Evolutionary conservation across 2,113 vertebrate species (phyloP).

Genomic region (Trachemys scripta): DNA sequence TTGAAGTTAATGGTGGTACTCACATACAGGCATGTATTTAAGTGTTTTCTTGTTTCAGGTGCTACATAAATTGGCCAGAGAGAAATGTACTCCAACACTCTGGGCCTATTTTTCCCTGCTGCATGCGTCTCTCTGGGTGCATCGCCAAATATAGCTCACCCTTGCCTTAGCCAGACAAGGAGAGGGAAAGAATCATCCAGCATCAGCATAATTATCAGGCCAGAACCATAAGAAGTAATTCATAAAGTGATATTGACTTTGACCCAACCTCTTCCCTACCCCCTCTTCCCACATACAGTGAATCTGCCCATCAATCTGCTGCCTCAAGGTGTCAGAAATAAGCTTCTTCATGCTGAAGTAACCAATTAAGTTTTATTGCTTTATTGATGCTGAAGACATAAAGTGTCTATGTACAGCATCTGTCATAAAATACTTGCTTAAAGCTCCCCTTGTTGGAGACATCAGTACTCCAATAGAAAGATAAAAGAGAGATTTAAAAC

Average conservation of each 20-base stretch:
- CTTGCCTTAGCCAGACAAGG: not conserved
- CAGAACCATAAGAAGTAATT: not conserved
- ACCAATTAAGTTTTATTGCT: constrained; percentile 77
- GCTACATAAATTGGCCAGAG: not conserved
- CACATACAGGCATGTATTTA: not conserved
- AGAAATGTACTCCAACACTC: not conserved
- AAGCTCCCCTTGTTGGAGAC: constrained; percentile 54
- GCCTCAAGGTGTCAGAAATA: constrained; percentile 50
- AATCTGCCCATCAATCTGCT: constrained; percentile 26
- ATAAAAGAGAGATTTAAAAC: constrained; percentile 77
- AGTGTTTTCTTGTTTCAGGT: not conserved
- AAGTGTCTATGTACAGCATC: constrained; percentile 66
- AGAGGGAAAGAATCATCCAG: not conserved
- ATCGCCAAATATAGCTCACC: not conserved
- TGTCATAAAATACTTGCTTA: constrained; percentile 77
- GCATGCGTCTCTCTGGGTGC: not conserved
- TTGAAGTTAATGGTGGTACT: not conserved
- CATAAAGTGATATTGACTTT: not conserved
- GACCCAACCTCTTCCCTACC: not conserved
- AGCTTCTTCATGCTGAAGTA: constrained; percentile 22
- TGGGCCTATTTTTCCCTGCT: not conserved
- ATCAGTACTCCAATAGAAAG: constrained; percentile 54
- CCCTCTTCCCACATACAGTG: not conserved
- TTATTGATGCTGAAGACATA: constrained; percentile 67
- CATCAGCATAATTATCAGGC: not conserved